These are phyloP conservation scores for Agonopterix subpropinquella DNA, from an alignment of 2,888 invertebrate genomes.

Conservation along the genomic window DNA sequence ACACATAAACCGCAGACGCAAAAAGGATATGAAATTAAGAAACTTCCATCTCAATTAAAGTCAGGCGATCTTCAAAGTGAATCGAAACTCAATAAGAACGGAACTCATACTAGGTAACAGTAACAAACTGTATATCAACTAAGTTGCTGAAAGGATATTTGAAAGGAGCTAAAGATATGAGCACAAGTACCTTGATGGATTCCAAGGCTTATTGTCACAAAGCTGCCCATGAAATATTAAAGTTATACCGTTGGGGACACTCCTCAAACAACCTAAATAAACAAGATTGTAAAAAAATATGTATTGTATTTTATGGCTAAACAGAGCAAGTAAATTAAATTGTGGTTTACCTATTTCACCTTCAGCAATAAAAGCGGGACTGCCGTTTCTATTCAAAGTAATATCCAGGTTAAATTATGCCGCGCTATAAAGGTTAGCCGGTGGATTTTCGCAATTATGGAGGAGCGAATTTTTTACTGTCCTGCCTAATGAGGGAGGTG, in stretches of 20 bases:
- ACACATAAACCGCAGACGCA: conserved; percentile 25
- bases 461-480: conserved; percentile 37
- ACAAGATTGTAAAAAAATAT: conserved; percentile 5
- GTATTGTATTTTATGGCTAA: conserved; percentile 4
- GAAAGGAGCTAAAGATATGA: conserved; percentile 11
- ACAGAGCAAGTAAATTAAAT: conserved; percentile 13
- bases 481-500: conserved; percentile 37
- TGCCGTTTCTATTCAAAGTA: conserved; percentile 32
- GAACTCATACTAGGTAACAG: not conserved
- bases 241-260: conserved; percentile 11
- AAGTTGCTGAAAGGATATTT: conserved; percentile 13
- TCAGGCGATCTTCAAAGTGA: not conserved
- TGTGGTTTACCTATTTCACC: conserved; percentile 16
- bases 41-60: conserved; percentile 1
- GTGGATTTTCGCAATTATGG: conserved; percentile 43
- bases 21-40: conserved; percentile 8
- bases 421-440: conserved; percentile 33
- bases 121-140: conserved; percentile 1
- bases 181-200: conserved; percentile 13
- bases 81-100: not conserved
- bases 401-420: conserved; percentile 38
- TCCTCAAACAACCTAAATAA: conserved; percentile 6
- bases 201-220: conserved; percentile 24
- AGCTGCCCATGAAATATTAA: conserved; percentile 25
- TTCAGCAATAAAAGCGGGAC: conserved; percentile 28